A percentile compares a stretch with the other conserved stretches of the same genome.
Conservation (phyloP, 2,797 vertebrate species). For the Mus caroli region DNA sequence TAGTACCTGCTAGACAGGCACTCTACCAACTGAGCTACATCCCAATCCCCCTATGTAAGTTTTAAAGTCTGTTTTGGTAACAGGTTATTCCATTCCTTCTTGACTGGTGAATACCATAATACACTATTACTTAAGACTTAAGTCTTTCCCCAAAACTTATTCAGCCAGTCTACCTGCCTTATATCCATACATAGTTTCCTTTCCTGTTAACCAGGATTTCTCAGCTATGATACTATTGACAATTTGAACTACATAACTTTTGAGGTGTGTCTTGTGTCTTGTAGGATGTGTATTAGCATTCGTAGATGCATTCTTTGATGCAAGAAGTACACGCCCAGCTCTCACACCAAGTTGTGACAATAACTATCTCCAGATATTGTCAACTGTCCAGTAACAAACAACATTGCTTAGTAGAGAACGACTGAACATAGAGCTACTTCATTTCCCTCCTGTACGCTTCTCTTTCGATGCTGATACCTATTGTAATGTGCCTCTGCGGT, state of each 20-base stretch:
- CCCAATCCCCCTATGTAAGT: background rate
- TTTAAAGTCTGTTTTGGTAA: background rate
- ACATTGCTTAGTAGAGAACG: background rate
- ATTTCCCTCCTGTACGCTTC: background rate
- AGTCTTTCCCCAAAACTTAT: slow-evolving; percentile 15
- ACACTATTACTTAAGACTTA: slow-evolving; percentile 30
- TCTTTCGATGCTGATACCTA: background rate
- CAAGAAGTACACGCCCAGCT: background rate
- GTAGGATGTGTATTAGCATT: background rate
- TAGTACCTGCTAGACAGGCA: background rate
- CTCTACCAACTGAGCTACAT: background rate
- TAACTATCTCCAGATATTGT: background rate
- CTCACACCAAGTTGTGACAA: slow-evolving; percentile 10
- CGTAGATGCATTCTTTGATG: background rate
- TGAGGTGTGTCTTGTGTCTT: background rate
- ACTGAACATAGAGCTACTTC: background rate
- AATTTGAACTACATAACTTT: slow-evolving; percentile 13
- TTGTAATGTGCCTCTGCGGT: background rate
- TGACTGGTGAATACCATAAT: background rate
- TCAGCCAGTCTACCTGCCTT: background rate
- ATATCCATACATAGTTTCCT: slow-evolving; percentile 1
- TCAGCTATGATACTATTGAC: slow-evolving; percentile 35
- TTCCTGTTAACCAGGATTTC: slow-evolving; percentile 45
- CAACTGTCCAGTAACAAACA: background rate
- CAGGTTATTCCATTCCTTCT: slow-evolving; percentile 25